Percentiles rank a stretch among this genome's conserved stretches.
Evolutionary conservation across 2,113 vertebrate species (phyloP).

Genomic region (Spea bombifrons): DNA sequence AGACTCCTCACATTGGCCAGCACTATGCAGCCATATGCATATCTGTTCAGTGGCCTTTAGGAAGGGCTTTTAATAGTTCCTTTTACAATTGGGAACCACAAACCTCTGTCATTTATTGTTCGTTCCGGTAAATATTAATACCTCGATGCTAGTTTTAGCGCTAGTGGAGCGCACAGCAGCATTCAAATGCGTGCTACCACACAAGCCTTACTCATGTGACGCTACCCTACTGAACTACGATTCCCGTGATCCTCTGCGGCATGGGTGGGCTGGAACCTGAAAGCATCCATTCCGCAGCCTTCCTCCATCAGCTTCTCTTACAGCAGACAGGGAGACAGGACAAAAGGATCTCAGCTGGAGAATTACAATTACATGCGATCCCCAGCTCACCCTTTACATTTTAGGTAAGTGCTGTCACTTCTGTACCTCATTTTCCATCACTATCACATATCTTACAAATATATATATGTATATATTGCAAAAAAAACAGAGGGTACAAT

Average conservation of each 20-base stretch:
- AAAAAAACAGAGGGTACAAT: too few species aligned
- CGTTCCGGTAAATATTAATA: too few species aligned
- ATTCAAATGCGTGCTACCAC: too few species aligned
- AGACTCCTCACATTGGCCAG: too few species aligned
- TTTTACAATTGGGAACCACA: too few species aligned
- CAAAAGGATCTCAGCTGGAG: not conserved
- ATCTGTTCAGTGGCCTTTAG: too few species aligned
- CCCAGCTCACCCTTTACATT: conserved; percentile 8
- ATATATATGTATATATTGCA: not conserved
- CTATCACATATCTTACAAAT: not conserved
- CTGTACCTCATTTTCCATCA: not conserved
- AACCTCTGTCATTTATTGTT: too few species aligned
- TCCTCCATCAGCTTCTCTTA: conserved; percentile 33
- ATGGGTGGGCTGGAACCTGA: not conserved
- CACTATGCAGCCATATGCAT: too few species aligned
- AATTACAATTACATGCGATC: conserved; percentile 10
- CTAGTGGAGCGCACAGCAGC: too few species aligned
- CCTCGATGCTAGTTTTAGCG: too few species aligned
- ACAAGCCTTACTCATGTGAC: not conserved
- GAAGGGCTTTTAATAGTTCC: too few species aligned
- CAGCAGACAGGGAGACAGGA: conserved; percentile 23
- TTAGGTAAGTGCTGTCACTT: conserved; percentile 8
- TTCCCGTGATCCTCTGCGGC: conserved; percentile 16
- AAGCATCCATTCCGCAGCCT: conserved; percentile 7
- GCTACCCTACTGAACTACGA: conserved; percentile 9